Evolutionary conservation across 2,113 vertebrate species (phyloP).

Genomic region (Laticauda laticaudata): DNA sequence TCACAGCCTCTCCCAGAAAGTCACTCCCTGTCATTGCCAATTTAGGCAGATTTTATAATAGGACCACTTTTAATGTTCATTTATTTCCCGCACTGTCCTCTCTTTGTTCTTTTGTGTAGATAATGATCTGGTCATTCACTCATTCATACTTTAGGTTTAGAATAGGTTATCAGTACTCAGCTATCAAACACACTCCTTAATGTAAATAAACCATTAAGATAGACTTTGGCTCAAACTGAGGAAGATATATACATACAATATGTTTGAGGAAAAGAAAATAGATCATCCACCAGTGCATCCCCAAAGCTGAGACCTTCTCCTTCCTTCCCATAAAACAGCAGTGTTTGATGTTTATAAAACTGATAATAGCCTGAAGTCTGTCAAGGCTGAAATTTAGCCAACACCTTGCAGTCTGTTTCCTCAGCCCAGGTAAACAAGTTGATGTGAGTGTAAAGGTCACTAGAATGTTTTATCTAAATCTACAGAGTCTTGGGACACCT

Average conservation of each 20-base stretch:
- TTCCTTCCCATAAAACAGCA: conserved; percentile 51
- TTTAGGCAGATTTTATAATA: background rate
- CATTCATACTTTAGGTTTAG: conserved; percentile 27
- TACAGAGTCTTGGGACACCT: background rate
- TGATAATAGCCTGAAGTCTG: conserved; percentile 52
- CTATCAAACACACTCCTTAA: conserved; percentile 18
- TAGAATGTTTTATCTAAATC: conserved; percentile 39
- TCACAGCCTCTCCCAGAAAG: background rate
- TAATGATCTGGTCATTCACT: conserved; percentile 42
- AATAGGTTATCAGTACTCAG: conserved; percentile 34
- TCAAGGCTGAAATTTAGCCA: conserved; percentile 39
- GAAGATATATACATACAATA: conserved; percentile 25
- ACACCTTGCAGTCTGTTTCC: conserved; percentile 39
- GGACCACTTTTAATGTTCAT: conserved; percentile 28
- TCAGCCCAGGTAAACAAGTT: conserved; percentile 51
- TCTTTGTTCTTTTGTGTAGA: conserved; percentile 4
- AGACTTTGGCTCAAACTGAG: conserved; percentile 30
- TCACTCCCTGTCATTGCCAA: background rate
- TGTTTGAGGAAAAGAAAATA: conserved; percentile 15
- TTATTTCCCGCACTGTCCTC: rapidly evolving
- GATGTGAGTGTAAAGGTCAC: conserved; percentile 59
- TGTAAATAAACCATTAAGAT: conserved; percentile 20
- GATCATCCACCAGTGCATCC: background rate
- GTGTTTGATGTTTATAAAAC: conserved; percentile 35
- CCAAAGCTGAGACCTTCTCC: conserved; percentile 34